Percentiles rank a stretch among this genome's conserved stretches.
Conservation (phyloP, 1,140 invertebrate species). For the Limonius californicus region DNA sequence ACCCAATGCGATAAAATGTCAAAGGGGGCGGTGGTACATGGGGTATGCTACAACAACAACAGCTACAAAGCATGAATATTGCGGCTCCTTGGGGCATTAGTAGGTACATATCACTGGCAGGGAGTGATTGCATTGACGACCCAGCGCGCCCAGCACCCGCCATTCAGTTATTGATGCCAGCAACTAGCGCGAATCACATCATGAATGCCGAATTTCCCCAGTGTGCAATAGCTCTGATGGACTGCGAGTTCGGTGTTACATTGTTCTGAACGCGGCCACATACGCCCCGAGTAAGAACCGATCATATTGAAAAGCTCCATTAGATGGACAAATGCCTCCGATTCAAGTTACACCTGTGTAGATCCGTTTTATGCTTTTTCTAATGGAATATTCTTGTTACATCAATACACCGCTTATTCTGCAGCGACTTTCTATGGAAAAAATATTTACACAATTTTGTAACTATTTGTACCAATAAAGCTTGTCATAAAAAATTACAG, state of each 20-base stretch:
- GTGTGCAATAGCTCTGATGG: conserved; percentile 41
- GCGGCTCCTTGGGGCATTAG: conserved; percentile 30
- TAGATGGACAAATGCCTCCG: not conserved
- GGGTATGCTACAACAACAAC: not conserved
- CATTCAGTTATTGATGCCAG: conserved; percentile 39
- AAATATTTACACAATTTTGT: no score
- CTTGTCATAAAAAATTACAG: no score
- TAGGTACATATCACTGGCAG: conserved; percentile 30
- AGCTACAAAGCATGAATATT: conserved; percentile 23
- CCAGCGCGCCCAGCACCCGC: conserved; percentile 22
- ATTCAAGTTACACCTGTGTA: not conserved
- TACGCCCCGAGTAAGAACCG: not conserved
- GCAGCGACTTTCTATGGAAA: no score
- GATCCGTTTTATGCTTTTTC: not conserved
- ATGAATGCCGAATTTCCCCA: conserved; percentile 43
- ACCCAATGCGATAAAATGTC: no score
- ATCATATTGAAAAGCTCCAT: conserved; percentile 4
- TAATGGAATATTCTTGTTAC: conserved; percentile 7
- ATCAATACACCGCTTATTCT: not conserved
- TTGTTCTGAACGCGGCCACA: conserved; percentile 23
- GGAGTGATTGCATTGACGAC: conserved; percentile 31
- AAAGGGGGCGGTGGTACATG: no score
- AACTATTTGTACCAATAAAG: no score
- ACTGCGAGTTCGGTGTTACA: conserved; percentile 33
- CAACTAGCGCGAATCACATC: conserved; percentile 42